Base-by-base conservation (phyloP, 2,888 invertebrate species). In the Willowsia nigromaculata region DNA sequence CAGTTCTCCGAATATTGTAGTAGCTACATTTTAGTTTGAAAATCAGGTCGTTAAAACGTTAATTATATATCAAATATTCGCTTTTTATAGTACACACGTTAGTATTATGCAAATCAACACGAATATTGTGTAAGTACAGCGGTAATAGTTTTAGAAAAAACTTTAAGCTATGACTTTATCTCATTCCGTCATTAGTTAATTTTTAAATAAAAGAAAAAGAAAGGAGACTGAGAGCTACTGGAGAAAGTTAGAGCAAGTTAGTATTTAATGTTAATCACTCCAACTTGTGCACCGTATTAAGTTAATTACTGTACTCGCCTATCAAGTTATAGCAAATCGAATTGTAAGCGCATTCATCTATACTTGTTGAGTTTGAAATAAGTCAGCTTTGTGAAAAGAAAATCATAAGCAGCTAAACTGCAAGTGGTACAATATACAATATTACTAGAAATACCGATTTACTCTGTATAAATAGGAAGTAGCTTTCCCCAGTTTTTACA, bases 191-290 rank as follows among this genome's bases (percentile, higher is more conserved):
- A 68, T 40, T 62, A 81, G 78, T 18, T 78, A 78, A 33, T 40
- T 68, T 68, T 83, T 53, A 25, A 80, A 4, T 25, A 56, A 71
- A 15, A 40, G 27, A 27, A 13, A 83, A 62, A 43, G 68, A 47
- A 22, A 74, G 84, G 84, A 84, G 84, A 84, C 84, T 84, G 84
- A 84, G 71, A 71, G 11, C 25, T 74, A 71, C 84, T 84, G 84
- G 84, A 84, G 84, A 84, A 74, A 53, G 18, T 40, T 30, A 76
- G 53, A 27, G 18, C 22, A 71, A 74, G 43, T 30, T 11, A 27
- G 3, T 3, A 74, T 13, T 62, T 59, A 59, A n/a, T 1, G 18
- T 18, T 15, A 15, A 11, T 40, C 50, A n/a, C 30, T 50, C 13
- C 50, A 13, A 76, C 7, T 50, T 7, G 30, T 78, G 56, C 37